Evolutionary conservation across 2,888 invertebrate species (phyloP), one percentile per base, ranked within the genome.

Genomic region (Ligdia adustata): DNA sequence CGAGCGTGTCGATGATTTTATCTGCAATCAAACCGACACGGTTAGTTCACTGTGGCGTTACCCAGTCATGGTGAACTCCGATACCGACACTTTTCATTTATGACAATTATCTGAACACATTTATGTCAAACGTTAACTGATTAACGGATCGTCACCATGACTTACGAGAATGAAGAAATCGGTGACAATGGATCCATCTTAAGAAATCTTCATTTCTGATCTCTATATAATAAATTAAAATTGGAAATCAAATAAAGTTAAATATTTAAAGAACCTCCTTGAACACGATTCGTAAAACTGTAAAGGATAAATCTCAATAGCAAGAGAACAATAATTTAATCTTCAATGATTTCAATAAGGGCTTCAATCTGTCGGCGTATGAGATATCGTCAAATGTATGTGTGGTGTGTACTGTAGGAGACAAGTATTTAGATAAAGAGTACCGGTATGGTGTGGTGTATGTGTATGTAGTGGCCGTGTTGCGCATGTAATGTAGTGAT

Each of bases 1-100:
- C 99, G 82, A 99, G 95, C 75, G 99, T 99, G 91, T 96, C 95
- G 92, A 98, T 93, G 91, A 99, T 96, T 94, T 98, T 97, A 95
- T 99, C 99, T 99, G 97, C 82, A 95, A 96, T 91, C 83, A 91
- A 93, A 93, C 90, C 92, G 90, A 88, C 66, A 62, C 72, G 64
- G 75, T 89, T 81, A 86, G 65, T 78, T 60, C 72, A 65, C 62
- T 67, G 72, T 45, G 44, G 48, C 69, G 59, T 41, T 48, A 62
- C 75, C 72, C 75, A 82, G 81, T 79, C 82, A 79, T 76, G 76
- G 68, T 72, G 82, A 82, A 84, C 74, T 78, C 69, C 55, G 65
- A n/a, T n/a, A 66, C 54, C 62, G 16, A 11, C 4, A n/a, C 5
- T 20, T 2, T 22, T 18, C 31, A 0, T 9, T 33, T 18, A 11